Conservation (phyloP, 1,140 invertebrate species). For the Drosophila carrolli region DNA sequence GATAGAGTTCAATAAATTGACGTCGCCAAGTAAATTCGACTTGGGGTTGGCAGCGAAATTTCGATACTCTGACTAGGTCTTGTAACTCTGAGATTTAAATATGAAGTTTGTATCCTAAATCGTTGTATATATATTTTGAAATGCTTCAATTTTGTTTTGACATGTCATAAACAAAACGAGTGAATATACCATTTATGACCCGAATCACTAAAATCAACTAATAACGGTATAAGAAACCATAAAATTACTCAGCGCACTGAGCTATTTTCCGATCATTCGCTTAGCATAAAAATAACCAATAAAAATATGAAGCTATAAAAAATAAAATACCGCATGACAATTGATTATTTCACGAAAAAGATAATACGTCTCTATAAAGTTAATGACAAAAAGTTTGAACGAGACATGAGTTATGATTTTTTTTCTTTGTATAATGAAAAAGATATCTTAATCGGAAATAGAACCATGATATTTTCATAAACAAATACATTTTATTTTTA, state of each 20-base stretch:
- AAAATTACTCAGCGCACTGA: background rate
- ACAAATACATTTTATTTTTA: too few relatives aligned
- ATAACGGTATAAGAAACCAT: background rate
- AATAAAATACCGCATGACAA: background rate
- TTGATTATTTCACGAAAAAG: too few relatives aligned
- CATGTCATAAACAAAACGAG: too few relatives aligned
- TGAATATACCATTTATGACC: background rate
- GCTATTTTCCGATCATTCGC: background rate
- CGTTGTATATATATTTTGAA: too few relatives aligned
- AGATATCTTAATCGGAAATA: too few relatives aligned
- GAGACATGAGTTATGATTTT: too few relatives aligned
- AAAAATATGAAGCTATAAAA: background rate
- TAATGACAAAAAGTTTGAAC: too few relatives aligned
- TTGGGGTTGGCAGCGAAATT: conserved; percentile 9
- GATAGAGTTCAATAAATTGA: conserved; percentile 51
- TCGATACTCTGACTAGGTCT: conserved; percentile 4
- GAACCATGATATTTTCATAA: too few relatives aligned
- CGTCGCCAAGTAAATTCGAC: background rate
- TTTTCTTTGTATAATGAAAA: too few relatives aligned
- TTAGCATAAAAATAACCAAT: background rate
- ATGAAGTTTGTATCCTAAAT: too few relatives aligned
- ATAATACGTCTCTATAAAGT: too few relatives aligned
- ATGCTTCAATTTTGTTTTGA: too few relatives aligned
- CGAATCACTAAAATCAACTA: background rate
- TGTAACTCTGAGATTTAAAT: background rate